Conservation (phyloP, 2,113 vertebrate genomes). For the Pao palembangensis region DNA sequence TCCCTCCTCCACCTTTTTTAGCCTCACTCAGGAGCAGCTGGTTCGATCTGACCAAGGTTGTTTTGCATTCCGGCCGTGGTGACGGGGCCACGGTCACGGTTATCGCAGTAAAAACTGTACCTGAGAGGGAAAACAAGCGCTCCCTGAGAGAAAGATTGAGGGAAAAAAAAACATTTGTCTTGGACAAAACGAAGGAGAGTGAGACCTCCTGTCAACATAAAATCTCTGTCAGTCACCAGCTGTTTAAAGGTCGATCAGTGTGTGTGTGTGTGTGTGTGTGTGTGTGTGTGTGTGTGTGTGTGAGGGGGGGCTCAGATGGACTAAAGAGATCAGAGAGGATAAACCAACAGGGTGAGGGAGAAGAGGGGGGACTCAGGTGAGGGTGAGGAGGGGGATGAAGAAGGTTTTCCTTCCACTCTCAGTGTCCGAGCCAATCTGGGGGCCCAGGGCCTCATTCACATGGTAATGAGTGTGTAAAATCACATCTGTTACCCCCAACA, state of each 20-base stretch:
- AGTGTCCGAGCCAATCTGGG: conserved; percentile 81
- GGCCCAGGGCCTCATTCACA: conserved; percentile 92
- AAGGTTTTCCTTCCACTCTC: conserved; percentile 15
- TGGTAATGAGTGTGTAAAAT: conserved; percentile 99
- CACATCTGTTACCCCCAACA: no score
- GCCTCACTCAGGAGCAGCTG: neutral
- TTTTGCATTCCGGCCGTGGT: conserved; percentile 82
- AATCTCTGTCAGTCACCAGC: conserved; percentile 89
- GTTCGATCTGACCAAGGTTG: conserved; percentile 88
- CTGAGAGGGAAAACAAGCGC: conserved; percentile 54
- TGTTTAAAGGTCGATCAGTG: conserved; percentile 72
- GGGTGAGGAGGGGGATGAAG: conserved; percentile 55
- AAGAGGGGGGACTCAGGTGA: conserved; percentile 81
- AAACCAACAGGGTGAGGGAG: conserved; percentile 14
- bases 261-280: conserved; percentile 20
- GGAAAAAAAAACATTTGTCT: neutral
- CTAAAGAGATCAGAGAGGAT: conserved; percentile 94
- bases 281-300: no score
- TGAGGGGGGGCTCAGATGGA: conserved; percentile 91
- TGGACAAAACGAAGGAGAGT: conserved; percentile 25
- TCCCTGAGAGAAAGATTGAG: conserved; percentile 6
- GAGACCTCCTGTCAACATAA: conserved; percentile 84
- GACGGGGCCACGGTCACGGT: conserved; percentile 48
- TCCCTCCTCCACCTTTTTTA: no score
- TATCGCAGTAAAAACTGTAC: conserved; percentile 70